phyloP scores from a whole-genome alignment of 2,888 invertebrate species.

The Stenolophus ochropezus region DNA sequence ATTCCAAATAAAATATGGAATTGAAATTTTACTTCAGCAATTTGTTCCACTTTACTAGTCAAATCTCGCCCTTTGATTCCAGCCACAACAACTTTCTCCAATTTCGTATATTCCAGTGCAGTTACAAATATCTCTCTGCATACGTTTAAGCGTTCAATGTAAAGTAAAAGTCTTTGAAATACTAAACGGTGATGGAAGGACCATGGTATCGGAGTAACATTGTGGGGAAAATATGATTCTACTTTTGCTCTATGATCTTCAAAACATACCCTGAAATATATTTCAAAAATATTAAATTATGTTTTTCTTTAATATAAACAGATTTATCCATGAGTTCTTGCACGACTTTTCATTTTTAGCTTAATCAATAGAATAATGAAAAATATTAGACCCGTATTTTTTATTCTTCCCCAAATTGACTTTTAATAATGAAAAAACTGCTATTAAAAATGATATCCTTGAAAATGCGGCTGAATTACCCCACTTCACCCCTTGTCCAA shows the following conservation, averaged over 20 bases:
- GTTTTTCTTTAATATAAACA: too few species aligned
- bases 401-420: too few species aligned
- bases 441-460: too few species aligned
- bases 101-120: constrained; percentile 87
- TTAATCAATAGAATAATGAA: too few species aligned
- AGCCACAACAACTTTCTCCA: constrained; percentile 82
- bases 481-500: too few species aligned
- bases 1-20: background rate
- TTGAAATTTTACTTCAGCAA: constrained; percentile 7
- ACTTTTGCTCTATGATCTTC: constrained; percentile 74
- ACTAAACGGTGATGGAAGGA: constrained; percentile 84
- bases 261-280: constrained; percentile 70
- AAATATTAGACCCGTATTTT: too few species aligned
- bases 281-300: background rate
- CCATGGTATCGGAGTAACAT: constrained; percentile 81
- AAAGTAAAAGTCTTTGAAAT: constrained; percentile 81
- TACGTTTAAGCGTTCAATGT: constrained; percentile 78
- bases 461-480: too few species aligned
- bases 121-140: constrained; percentile 84
- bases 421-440: too few species aligned
- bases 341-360: too few species aligned
- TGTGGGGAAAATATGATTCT: constrained; percentile 72
- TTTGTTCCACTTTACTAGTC: constrained; percentile 41
- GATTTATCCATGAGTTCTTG: too few species aligned
- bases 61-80: constrained; percentile 69